Percentiles rank a stretch among this genome's conserved stretches.
Evolutionary conservation across 2,888 invertebrate species (phyloP).

Genomic region (Drosophila demipolita): DNA sequence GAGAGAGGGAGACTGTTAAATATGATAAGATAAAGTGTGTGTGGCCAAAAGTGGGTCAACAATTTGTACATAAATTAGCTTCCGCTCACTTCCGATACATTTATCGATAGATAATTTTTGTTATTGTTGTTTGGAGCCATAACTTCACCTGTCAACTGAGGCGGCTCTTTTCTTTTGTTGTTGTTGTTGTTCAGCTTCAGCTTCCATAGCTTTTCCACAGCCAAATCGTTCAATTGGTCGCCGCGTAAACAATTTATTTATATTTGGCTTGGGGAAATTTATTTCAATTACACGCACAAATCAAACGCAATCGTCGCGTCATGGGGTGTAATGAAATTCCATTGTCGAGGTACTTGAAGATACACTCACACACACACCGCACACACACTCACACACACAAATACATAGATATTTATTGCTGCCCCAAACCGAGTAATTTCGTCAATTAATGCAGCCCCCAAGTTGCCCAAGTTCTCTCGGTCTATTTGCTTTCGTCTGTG

Average conservation of each 20-base stretch:
- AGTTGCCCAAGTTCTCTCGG: not conserved
- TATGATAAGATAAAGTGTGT: slow-evolving; percentile 9
- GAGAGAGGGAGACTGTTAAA: not conserved
- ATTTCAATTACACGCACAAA: slow-evolving; percentile 59
- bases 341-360: slow-evolving; percentile 38
- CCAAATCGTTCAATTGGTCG: not conserved
- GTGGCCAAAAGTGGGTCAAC: slow-evolving; percentile 25
- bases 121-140: not conserved
- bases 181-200: not conserved
- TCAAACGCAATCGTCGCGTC: slow-evolving; percentile 44
- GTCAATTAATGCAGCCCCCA: slow-evolving; percentile 44
- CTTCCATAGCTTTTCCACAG: not conserved
- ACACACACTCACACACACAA: not conserved
- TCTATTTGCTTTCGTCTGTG: not conserved
- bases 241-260: slow-evolving; percentile 33
- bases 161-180: not conserved
- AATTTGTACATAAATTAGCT: slow-evolving; percentile 10
- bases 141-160: slow-evolving; percentile 5
- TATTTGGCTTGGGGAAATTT: slow-evolving; percentile 29
- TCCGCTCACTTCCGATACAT: slow-evolving; percentile 18
- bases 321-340: slow-evolving; percentile 40
- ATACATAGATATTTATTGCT: not conserved
- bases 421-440: slow-evolving; percentile 15
- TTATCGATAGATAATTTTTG: slow-evolving; percentile 19
- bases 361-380: not conserved